Conservation (phyloP, 2,888 invertebrate genomes). For the Bombylius discolor region DNA sequence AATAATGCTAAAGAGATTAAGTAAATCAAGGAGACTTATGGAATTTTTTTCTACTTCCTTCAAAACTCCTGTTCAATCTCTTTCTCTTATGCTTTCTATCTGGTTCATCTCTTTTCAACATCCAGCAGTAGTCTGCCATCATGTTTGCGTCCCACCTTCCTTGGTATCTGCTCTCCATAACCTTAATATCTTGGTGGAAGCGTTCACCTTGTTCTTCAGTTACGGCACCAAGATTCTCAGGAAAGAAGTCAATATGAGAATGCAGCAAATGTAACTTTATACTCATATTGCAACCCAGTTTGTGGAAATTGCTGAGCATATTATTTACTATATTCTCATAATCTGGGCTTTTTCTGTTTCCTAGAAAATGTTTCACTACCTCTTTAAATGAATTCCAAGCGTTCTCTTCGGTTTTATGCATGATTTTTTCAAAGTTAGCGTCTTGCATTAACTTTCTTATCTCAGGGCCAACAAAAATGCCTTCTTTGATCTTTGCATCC, state of each 20-base stretch:
- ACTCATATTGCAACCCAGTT: background rate
- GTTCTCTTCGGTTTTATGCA: background rate
- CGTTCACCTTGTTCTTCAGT: background rate
- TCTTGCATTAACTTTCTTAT: background rate
- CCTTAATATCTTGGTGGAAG: background rate
- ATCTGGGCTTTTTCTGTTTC: background rate
- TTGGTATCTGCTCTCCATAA: background rate
- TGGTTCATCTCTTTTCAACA: no score
- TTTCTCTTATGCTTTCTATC: no score
- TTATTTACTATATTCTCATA: background rate
- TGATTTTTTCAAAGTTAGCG: background rate
- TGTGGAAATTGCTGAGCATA: background rate
- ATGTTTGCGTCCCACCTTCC: background rate
- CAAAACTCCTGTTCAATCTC: background rate
- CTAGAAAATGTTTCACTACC: background rate
- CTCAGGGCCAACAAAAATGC: background rate
- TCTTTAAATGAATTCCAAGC: background rate
- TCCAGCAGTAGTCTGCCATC: background rate
- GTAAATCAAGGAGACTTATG: background rate
- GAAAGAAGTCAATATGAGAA: background rate
- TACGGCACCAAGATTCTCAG: background rate
- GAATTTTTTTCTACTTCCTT: background rate
- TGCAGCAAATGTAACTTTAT: slow-evolving; percentile 1
- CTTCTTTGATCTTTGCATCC: background rate
- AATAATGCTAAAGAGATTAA: background rate